phyloP scores from a whole-genome alignment of 2,113 vertebrate genomes.

The Myocastor coypus region DNA sequence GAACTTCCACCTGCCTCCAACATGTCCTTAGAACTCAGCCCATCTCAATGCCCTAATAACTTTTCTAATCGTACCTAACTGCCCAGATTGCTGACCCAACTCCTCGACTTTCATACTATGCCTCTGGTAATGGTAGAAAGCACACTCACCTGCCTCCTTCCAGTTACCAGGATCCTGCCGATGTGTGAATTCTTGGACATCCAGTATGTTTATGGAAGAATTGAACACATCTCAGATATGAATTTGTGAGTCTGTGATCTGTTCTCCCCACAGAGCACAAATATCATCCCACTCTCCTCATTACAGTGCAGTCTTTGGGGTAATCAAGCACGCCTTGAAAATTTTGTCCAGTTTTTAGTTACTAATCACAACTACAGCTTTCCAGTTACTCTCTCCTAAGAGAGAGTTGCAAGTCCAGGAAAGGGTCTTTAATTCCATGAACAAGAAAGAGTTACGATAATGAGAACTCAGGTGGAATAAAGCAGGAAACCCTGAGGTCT shows the following conservation, averaged over 20 bases:
- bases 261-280: neutral
- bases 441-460: neutral
- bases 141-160: neutral
- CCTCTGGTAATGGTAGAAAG: neutral
- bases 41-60: neutral
- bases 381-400: neutral
- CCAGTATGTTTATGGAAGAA: neutral
- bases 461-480: neutral
- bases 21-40: no score
- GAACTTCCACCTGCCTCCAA: no score
- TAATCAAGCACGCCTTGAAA: neutral
- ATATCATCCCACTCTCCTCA: neutral
- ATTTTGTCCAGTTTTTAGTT: neutral
- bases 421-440: no score
- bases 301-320: neutral
- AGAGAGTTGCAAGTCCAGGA: neutral
- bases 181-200: neutral
- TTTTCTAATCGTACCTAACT: neutral
- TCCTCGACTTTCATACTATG: neutral
- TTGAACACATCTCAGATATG: neutral
- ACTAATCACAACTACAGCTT: neutral
- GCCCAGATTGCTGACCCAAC: neutral
- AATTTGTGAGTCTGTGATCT: neutral
- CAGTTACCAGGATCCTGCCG: neutral
- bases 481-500: neutral